Percentiles rank a stretch among this genome's conserved stretches.
phyloP scores from a whole-genome alignment of 2,888 invertebrate genomes.

The Drosophila sordidapex region DNA sequence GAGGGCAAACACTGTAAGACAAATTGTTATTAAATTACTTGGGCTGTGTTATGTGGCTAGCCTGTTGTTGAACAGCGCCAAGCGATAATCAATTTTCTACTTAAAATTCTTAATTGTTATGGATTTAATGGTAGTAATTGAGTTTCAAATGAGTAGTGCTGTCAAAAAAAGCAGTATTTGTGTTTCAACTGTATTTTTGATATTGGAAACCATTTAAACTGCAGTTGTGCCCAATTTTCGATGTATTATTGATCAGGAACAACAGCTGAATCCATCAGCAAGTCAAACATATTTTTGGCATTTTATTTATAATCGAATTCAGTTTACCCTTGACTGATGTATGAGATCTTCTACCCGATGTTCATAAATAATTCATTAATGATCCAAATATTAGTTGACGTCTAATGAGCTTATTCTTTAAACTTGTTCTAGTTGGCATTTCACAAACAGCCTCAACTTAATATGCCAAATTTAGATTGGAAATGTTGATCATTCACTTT shows the following conservation, averaged over 20 bases:
- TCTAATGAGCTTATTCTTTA: conserved; percentile 1
- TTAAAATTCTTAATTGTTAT: not conserved
- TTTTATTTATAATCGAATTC: not conserved
- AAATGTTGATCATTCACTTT: conserved; percentile 37
- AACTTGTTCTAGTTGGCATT: conserved; percentile 26
- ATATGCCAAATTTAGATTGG: conserved; percentile 14
- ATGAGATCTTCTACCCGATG: not conserved
- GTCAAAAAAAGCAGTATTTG: not conserved
- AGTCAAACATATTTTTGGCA: not conserved
- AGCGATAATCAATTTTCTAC: not conserved
- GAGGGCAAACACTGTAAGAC: conserved; percentile 2
- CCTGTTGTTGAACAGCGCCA: not conserved
- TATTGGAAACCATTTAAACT: not conserved
- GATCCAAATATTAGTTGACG: not conserved
- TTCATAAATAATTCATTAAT: not conserved
- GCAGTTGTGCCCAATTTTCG: not conserved
- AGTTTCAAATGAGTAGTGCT: not conserved
- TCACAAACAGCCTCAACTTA: conserved; percentile 2
- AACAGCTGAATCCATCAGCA: not conserved
- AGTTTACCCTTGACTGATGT: not conserved
- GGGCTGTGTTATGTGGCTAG: not conserved
- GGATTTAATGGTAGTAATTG: not conserved
- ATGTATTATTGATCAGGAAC: not conserved
- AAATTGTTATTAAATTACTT: conserved; percentile 16
- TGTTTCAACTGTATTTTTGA: not conserved